Evolutionary conservation across 2,113 vertebrate genomes (phyloP), one percentile per base, ranked within the genome.

Genomic region (Mustelus asterias): DNA sequence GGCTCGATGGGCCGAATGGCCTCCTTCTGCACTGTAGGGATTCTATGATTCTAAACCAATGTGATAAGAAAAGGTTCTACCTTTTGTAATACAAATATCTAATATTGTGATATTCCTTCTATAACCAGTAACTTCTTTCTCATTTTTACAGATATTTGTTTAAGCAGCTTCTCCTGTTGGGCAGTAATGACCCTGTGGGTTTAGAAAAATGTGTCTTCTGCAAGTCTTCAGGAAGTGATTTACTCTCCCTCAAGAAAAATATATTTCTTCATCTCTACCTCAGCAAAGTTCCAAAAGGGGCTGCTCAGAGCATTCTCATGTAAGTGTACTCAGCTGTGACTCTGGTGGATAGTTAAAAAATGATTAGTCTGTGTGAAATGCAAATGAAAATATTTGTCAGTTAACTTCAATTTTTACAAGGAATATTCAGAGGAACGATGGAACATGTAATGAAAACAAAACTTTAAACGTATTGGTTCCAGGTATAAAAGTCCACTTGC

Each of bases 181-280:
- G 97, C 18, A 97, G 97, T 88, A 96, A 97, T 0, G 97, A 98
- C 76, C 96, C 97, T 41, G 95, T 96, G 80, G 97, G 97, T 76
- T 92, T 93, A 29, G 97, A 98, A 85, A 96, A 33, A 58, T 97
- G 98, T 0, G 98, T 99, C 96, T 98, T 98, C 90, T 96, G 97
- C 96, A 97, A 96, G 0, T 96, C 97, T n/a, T 70, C 96, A 37
- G 97, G 97, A 0, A 97, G 97, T 24, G 96, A 96, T 63, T 97
- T 97, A 76, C 98, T 99, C 37, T 96, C 97, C 80, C 97, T 99
- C 96, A 99, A 98, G 96, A 97, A 98, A 22, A 96, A 96, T 10
- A 97, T 97, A 96, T 98, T 98, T 96, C 97, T 99, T 96, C 98
- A 99, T 96, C 97, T 99, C 72, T 99, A 98, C 94, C 96, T 98